These are phyloP conservation scores for Polydrusus cervinus DNA, from an alignment of 2,888 invertebrate genomes.

Conservation along the genomic window DNA sequence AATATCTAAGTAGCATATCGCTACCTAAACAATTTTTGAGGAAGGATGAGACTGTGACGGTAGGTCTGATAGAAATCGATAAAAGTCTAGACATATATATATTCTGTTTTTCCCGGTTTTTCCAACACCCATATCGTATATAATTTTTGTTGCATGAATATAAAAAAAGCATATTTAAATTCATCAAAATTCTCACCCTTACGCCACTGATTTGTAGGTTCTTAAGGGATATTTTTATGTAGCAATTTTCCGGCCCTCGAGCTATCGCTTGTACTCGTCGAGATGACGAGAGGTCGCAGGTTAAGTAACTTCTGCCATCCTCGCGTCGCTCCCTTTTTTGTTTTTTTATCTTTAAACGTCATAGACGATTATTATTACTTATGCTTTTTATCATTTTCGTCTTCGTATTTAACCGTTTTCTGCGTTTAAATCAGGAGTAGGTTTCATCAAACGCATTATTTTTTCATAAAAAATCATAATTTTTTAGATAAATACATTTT, in stretches of 20 bases:
- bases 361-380: slow-evolving; percentile 47
- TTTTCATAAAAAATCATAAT: too few species aligned
- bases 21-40: too few species aligned
- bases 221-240: slow-evolving; percentile 66
- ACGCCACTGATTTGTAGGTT: slow-evolving; percentile 52
- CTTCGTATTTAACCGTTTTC: background rate
- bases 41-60: too few species aligned
- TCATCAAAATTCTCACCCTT: background rate
- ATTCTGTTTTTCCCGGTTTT: too few species aligned
- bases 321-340: slow-evolving; percentile 27
- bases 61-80: too few species aligned
- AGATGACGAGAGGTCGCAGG: slow-evolving; percentile 69
- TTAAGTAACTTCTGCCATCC: slow-evolving; percentile 64
- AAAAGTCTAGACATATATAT: too few species aligned
- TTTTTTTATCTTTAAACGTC: slow-evolving; percentile 48
- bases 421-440: background rate
- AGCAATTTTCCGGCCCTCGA: slow-evolving; percentile 71
- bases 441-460: too few species aligned
- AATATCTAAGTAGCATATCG: too few species aligned
- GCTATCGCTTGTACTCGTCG: slow-evolving; percentile 65
- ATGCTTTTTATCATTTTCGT: slow-evolving; percentile 30
- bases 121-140: too few species aligned
- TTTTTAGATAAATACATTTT: too few species aligned
- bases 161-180: too few species aligned
- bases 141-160: too few species aligned